These are phyloP conservation scores for Altica lythri DNA, from an alignment of 2,888 invertebrate species.

Conservation along the genomic window DNA sequence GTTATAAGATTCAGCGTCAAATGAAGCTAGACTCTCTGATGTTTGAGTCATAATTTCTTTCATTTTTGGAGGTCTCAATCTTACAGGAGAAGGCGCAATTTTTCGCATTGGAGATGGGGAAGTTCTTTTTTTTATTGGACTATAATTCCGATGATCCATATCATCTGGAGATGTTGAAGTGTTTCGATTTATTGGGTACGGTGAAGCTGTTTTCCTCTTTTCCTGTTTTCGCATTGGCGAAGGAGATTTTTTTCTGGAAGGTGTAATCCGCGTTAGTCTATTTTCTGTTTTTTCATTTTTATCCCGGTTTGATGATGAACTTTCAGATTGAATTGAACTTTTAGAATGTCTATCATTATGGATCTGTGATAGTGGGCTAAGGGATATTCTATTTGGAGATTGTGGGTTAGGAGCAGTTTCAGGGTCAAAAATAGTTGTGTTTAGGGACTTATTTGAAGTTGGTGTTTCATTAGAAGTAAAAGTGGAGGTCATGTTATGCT, in stretches of 20 bases:
- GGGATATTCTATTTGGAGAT: neutral
- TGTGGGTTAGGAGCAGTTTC: too few relatives aligned
- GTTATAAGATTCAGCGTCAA: slow-evolving; percentile 38
- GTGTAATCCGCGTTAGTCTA: neutral
- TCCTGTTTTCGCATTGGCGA: slow-evolving; percentile 32
- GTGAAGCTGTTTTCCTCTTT: slow-evolving; percentile 21
- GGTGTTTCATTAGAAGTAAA: too few relatives aligned
- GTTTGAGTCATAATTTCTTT: slow-evolving; percentile 55
- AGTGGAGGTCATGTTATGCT: too few relatives aligned
- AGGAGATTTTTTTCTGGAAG: slow-evolving; percentile 23
- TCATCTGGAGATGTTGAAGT: slow-evolving; percentile 17
- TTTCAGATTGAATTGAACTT: too few relatives aligned
- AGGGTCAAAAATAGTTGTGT: too few relatives aligned
- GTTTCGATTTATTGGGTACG: slow-evolving; percentile 14
- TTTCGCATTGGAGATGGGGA: slow-evolving; percentile 39
- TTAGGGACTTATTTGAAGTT: too few relatives aligned
- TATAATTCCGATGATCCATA: neutral
- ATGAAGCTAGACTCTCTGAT: slow-evolving; percentile 52
- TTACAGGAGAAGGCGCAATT: slow-evolving; percentile 33
- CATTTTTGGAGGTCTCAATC: slow-evolving; percentile 44
- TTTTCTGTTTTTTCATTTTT: too few relatives aligned
- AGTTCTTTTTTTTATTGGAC: slow-evolving; percentile 28
- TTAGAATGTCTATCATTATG: too few relatives aligned
- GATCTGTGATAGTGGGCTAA: neutral
- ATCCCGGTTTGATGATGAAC: too few relatives aligned